Evolutionary conservation across 2,888 invertebrate genomes (phyloP), one percentile per base, ranked within the genome.

Genomic region (Lymantria dispar): DNA sequence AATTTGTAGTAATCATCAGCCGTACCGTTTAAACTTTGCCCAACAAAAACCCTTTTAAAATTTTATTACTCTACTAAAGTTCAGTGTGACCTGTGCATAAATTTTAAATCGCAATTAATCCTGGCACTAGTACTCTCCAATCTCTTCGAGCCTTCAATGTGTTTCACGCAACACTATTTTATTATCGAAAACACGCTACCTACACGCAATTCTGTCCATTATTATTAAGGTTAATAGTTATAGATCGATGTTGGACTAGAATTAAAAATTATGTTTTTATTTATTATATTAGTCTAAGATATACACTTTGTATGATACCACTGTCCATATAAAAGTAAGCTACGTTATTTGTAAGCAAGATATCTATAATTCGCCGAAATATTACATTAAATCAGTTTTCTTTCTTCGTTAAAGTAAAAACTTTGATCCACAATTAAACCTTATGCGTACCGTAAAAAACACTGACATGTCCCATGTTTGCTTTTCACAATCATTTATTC

Each of bases 141-240:
- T 40, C 39, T 43, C 47, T 50, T 47, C 48, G 41, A 40, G 36
- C 55, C 45, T 51, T 56, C 38, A 54, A 47, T 54, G 51, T 49
- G 43, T 22, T 43, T 66, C 76, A 74, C 79, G 76, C 79, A 64
- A 67, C 76, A 74, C 76, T 74, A 75, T 70, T 67, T 74, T 38
- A 11, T 68, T 65, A 76, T 73, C 72, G 71, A 55, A 68, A 64
- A 80, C 83, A 88, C 86, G 87, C 89, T 83, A 87, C 83, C 89
- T 83, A 87, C 83, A 86, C 78, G 90, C 90, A 88, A 91, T 83
- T 88, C 90, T 91, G 90, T 91, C 90, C 90, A 91, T 86, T 91
- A 60, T 75, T 74, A 62, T 56, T 87, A 88, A 87, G 87, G 64
- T 64, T 62, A 60, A 60, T 68, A 64, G 54, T 47, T 58, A 64